Evolutionary conservation across 2,888 invertebrate genomes (phyloP).

Genomic region (Agriopis leucophaearia): DNA sequence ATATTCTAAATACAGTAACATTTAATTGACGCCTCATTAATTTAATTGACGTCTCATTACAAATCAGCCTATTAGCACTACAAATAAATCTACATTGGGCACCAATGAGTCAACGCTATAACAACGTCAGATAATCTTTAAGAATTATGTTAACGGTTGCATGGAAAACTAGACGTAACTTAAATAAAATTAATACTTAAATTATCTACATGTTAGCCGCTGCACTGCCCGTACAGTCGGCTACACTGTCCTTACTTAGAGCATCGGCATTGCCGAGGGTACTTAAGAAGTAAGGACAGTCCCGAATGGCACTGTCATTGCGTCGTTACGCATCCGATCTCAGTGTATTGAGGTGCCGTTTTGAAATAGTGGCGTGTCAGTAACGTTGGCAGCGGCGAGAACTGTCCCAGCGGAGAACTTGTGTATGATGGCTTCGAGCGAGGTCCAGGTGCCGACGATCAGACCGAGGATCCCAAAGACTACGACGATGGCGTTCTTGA

Average conservation of each 20-base stretch:
- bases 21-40: too few relatives aligned
- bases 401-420: constrained; percentile 74
- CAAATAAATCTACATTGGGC: constrained; percentile 9
- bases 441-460: constrained; percentile 90
- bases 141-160: constrained; percentile 47
- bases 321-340: not conserved
- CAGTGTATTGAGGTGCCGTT: constrained; percentile 17
- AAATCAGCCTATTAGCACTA: constrained; percentile 43
- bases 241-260: constrained; percentile 10
- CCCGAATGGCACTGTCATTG: constrained; percentile 59
- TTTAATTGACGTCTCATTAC: constrained; percentile 40
- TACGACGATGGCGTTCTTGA: constrained; percentile 88
- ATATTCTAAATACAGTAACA: constrained; percentile 16
- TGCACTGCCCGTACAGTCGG: constrained; percentile 47
- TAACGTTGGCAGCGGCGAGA: constrained; percentile 23
- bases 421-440: constrained; percentile 87
- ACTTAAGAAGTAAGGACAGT: constrained; percentile 35
- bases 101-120: constrained; percentile 5
- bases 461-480: constrained; percentile 89
- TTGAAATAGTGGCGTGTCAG: not conserved
- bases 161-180: constrained; percentile 52
- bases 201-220: constrained; percentile 49
- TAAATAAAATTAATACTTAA: constrained; percentile 45
- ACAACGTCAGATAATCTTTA: constrained; percentile 23
- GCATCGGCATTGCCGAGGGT: constrained; percentile 45